Conservation (phyloP, 1,140 invertebrate species). For the Asobara japonica region DNA sequence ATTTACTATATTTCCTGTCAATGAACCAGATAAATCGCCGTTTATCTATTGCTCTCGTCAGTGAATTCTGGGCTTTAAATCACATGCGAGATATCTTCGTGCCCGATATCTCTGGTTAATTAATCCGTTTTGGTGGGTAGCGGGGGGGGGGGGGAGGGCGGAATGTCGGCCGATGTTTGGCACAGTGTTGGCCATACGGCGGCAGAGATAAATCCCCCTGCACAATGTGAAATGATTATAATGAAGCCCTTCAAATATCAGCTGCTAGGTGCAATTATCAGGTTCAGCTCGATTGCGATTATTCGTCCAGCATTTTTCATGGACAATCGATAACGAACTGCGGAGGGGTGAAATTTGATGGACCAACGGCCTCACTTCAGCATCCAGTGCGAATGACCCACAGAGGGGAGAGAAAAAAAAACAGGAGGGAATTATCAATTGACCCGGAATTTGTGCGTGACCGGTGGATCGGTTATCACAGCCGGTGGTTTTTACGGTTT, state of each 20-base stretch:
- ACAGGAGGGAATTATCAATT: slow-evolving; percentile 12
- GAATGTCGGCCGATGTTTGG: background rate
- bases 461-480: background rate
- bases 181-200: background rate
- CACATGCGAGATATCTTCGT: no score
- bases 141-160: no score
- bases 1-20: no score
- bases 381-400: background rate
- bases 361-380: background rate
- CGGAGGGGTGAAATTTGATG: slow-evolving; percentile 9
- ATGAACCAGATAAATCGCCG: no score
- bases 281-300: background rate
- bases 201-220: slow-evolving; percentile 1
- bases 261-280: background rate
- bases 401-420: slow-evolving; percentile 2
- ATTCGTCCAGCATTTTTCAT: slow-evolving; percentile 11
- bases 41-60: no score
- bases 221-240: slow-evolving; percentile 4
- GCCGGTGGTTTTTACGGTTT: background rate
- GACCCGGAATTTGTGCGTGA: background rate
- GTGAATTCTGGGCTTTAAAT: no score
- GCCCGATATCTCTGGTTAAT: no score
- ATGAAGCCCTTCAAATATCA: background rate
- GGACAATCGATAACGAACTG: slow-evolving; percentile 17
- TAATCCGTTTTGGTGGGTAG: no score